Evolutionary conservation across 2,888 invertebrate genomes (phyloP).

Genomic region (Amphipoea oculea): DNA sequence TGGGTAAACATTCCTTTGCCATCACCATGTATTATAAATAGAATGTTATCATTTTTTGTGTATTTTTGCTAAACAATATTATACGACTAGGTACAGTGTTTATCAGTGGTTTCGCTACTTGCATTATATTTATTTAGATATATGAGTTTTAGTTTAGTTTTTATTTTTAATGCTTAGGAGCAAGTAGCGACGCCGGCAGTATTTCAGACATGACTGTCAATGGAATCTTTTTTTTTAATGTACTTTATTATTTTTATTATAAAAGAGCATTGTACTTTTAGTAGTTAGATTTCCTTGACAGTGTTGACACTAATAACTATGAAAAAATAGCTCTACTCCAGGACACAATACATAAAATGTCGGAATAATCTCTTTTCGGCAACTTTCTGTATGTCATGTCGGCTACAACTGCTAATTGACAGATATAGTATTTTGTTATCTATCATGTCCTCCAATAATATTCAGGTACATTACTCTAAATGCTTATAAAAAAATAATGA

Average conservation of each 20-base stretch:
- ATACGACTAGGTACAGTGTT: constrained; percentile 26
- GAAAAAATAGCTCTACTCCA: constrained; percentile 10
- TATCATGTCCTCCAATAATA: background rate
- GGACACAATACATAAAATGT: constrained; percentile 7
- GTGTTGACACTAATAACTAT: constrained; percentile 20
- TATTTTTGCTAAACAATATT: constrained; percentile 64
- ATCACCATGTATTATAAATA: constrained; percentile 41
- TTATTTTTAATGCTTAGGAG: constrained; percentile 36
- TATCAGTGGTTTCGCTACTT: constrained; percentile 42
- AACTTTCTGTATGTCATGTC: background rate
- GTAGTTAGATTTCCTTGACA: constrained; percentile 43
- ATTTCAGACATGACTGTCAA: constrained; percentile 43
- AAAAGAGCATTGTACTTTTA: constrained; percentile 42
- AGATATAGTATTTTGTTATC: background rate
- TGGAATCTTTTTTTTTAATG: constrained; percentile 25
- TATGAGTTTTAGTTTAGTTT: constrained; percentile 52
- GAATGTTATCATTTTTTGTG: constrained; percentile 48
- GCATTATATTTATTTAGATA: constrained; percentile 53
- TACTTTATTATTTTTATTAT: constrained; percentile 27
- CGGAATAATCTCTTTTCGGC: background rate
- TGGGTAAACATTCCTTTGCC: constrained; percentile 65
- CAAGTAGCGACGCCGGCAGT: constrained; percentile 46
- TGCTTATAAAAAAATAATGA: background rate
- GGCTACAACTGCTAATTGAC: background rate
- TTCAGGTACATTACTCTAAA: background rate